Evolutionary conservation across 2,888 invertebrate species (phyloP).

Genomic region (Lycophotia porphyrea): DNA sequence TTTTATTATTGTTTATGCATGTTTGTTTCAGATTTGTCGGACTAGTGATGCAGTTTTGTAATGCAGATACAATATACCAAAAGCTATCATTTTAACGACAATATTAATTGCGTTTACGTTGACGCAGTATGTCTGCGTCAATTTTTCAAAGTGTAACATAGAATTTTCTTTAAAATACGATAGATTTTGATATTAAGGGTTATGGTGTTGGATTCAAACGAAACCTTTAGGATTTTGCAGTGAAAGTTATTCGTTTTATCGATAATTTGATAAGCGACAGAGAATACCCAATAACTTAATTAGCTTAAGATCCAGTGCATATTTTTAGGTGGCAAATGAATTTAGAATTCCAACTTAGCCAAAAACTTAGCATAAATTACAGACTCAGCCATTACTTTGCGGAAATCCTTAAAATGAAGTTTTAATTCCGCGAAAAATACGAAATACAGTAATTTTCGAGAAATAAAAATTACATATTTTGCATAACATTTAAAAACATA

Average conservation of each 20-base stretch:
- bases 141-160: background rate
- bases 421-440: too few relatives aligned
- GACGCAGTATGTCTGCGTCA: too few relatives aligned
- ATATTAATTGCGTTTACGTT: background rate
- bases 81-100: background rate
- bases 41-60: background rate
- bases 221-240: background rate
- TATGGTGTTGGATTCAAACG: too few relatives aligned
- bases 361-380: background rate
- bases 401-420: too few relatives aligned
- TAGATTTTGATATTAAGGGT: too few relatives aligned
- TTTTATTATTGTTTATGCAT: slow-evolving; percentile 31
- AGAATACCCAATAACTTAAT: background rate
- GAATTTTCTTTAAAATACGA: too few relatives aligned
- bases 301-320: background rate
- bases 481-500: too few relatives aligned
- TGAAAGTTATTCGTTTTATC: background rate
- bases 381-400: too few relatives aligned
- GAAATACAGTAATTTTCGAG: too few relatives aligned
- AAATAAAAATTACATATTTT: too few relatives aligned
- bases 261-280: background rate
- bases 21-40: background rate
- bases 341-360: background rate
- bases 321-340: background rate
- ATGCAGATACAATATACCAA: background rate